Base-by-base conservation (phyloP, 2,113 vertebrate species). In the Scalopus aquaticus region DNA sequence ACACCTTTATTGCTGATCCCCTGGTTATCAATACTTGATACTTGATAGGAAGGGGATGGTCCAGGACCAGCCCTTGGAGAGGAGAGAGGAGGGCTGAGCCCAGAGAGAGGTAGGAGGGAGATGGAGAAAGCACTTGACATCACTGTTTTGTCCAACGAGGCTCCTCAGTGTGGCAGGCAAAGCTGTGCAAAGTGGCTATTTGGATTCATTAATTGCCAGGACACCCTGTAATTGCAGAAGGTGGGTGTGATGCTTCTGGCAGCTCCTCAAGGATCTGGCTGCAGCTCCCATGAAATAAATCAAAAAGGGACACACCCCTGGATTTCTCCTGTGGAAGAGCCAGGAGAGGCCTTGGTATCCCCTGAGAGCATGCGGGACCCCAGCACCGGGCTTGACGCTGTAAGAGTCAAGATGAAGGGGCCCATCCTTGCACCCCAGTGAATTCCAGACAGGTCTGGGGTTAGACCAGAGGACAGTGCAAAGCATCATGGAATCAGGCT, bases 361-460 rank as follows among this genome's bases (percentile, higher is more conserved):
- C 65, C 51, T 22, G 30, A 44, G 32, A 90, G 77, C 64, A 81
- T 7, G 19, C 22, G 22, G 9, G 30, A 56, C 67, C 76, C 76
- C 30, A 19, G 76, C 4, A 39, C 5, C 7, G 7, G n/a, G 73
- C 60, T 2, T 2, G 32, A 35, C 0, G 0, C 46, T 17, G 7
- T 24, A 39, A 49, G 28, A 22, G 4, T 80, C 51, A 6, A 44
- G 30, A 39, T 26, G 30, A 32, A 64, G 58, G 32, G 26, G 17
- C 37, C 46, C 30, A 19, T 51, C 5, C 46, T 56, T 54, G 72
- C 4, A 9, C 16, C 15, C 49, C 24, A 64, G 32, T 28, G 22
- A 15, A 28, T 6, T 20, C 86, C 58, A 49, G 24, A 19, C 16
- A 58, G 39, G 1, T 35, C 35, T 49, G 37, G 46, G 26, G 9